Evolutionary conservation across 1,140 invertebrate species (phyloP).

Genomic region (Doryteuthis pealeii): DNA sequence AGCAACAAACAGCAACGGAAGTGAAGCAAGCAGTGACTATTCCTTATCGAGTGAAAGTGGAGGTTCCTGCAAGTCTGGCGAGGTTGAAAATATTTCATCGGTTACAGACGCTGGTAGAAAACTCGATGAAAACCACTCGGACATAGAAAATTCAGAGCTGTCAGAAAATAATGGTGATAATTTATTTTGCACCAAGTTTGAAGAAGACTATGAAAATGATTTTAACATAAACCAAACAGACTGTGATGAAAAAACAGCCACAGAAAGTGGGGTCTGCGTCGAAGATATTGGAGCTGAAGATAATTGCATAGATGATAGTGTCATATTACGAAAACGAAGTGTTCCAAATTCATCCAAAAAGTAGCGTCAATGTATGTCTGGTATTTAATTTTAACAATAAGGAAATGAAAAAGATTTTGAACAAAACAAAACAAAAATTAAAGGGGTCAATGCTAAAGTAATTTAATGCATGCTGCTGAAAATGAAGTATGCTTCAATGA

Average conservation of each 20-base stretch:
- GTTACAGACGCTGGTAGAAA: neutral
- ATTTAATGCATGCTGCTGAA: neutral
- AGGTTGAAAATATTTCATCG: neutral
- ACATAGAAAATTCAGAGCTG: neutral
- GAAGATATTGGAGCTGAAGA: slow-evolving; percentile 3
- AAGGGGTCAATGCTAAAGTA: neutral
- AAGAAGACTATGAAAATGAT: neutral
- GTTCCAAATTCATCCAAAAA: neutral
- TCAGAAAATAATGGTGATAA: neutral
- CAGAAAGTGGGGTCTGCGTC: neutral
- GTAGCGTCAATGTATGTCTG: too few species aligned
- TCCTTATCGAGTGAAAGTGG: slow-evolving; percentile 6
- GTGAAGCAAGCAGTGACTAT: neutral
- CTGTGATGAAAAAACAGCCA: neutral
- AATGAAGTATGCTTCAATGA: neutral
- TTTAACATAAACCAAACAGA: neutral
- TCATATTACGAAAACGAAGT: slow-evolving; percentile 2
- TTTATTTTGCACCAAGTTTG: neutral
- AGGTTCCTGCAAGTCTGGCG: slow-evolving; percentile 9
- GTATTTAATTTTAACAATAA: neutral
- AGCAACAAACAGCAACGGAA: slow-evolving; percentile 33
- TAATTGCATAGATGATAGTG: neutral
- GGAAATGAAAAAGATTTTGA: too few species aligned
- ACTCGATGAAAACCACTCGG: neutral
- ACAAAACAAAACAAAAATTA: too few species aligned